Conservation (phyloP, 2,888 invertebrate species). For the Deilephila elpenor region DNA sequence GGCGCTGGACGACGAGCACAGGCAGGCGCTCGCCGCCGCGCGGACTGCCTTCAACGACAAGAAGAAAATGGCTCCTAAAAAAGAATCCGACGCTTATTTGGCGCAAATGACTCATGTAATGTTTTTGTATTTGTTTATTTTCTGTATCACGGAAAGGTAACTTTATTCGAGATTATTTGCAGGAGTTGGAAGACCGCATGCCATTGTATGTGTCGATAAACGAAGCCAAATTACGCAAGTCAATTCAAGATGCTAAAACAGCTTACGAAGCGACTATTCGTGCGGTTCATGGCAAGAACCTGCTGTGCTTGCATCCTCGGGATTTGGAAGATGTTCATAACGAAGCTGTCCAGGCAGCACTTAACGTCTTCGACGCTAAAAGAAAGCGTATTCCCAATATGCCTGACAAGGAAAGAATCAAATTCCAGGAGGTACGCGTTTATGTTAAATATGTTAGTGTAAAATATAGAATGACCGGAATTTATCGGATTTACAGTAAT, state of each 20-base stretch:
- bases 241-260: conserved; percentile 23
- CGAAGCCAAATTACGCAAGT: conserved; percentile 26
- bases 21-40: conserved; percentile 31
- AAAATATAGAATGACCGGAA: not conserved
- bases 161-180: not conserved
- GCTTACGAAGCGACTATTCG: conserved; percentile 25
- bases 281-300: conserved; percentile 3
- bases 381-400: conserved; percentile 13
- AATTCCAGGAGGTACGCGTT: conserved; percentile 25
- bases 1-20: conserved; percentile 30
- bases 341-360: conserved; percentile 26
- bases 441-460: not conserved
- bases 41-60: conserved; percentile 31
- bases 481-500: no score
- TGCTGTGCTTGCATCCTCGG: conserved; percentile 32
- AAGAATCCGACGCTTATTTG: conserved; percentile 15
- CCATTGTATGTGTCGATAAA: conserved; percentile 30
- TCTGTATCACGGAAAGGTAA: no score
- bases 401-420: conserved; percentile 35
- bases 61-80: conserved; percentile 33
- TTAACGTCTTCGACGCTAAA: conserved; percentile 26
- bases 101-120: conserved; percentile 24
- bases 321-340: conserved; percentile 32
- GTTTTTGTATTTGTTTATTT: not conserved
- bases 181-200: conserved; percentile 31